Percentiles rank a stretch among this genome's conserved stretches.
These are phyloP conservation scores for Zeus faber DNA, from an alignment of 2,113 vertebrate species.

Conservation along the genomic window DNA sequence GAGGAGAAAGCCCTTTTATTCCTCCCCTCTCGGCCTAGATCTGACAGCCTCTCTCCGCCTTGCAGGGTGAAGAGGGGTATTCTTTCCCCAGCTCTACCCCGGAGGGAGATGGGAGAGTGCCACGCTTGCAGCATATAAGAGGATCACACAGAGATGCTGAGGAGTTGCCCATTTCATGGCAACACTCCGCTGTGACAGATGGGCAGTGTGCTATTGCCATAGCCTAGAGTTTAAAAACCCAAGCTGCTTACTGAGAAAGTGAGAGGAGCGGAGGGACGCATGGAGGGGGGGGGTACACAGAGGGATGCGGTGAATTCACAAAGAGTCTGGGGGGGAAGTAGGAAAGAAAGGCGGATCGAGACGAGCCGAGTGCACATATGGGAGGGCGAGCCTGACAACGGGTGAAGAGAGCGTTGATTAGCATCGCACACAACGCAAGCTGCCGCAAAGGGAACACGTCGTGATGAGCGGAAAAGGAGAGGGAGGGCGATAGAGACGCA, in stretches of 20 bases:
- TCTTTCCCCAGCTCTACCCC: slow-evolving; percentile 23
- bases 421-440: too few species aligned
- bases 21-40: slow-evolving; percentile 45
- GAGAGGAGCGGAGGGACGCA: not conserved
- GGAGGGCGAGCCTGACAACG: too few species aligned
- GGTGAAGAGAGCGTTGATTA: too few species aligned
- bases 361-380: too few species aligned
- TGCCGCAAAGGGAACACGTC: not conserved
- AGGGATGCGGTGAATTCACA: not conserved
- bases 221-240: slow-evolving; percentile 61
- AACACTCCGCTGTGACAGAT: slow-evolving; percentile 64
- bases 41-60: slow-evolving; percentile 55
- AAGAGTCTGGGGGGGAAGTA: not conserved
- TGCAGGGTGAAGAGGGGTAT: slow-evolving; percentile 26
- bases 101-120: slow-evolving; percentile 48
- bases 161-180: slow-evolving; percentile 64
- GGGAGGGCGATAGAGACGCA: not conserved
- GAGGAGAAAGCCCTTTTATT: slow-evolving; percentile 53
- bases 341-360: too few species aligned
- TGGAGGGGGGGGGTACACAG: not conserved
- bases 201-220: slow-evolving; percentile 59
- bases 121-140: slow-evolving; percentile 60
- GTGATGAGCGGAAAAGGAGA: not conserved
- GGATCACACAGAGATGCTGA: slow-evolving; percentile 61
- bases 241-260: slow-evolving; percentile 54